Base-by-base conservation (phyloP, 2,888 invertebrate species). In the Eledone cirrhosa region DNA sequence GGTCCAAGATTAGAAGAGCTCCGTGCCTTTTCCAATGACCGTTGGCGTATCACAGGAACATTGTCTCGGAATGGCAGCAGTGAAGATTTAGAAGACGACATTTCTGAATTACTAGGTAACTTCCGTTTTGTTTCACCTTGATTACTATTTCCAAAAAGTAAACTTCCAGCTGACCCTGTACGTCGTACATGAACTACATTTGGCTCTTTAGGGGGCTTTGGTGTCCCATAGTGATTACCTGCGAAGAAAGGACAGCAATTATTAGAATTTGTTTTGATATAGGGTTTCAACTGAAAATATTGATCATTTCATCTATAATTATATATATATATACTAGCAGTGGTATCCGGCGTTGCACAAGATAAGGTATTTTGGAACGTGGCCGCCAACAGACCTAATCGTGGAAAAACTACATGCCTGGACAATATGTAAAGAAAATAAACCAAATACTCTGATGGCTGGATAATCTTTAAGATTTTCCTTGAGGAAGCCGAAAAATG, bases 1-100 rank as follows among this genome's bases (percentile, higher is more conserved):
- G 98, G 96, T 27, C 98, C 98, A 79, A 98, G 92, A 72, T 86
- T 85, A n/a, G 83, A 84, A 14, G 84, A 75, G 80, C 88, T 87
- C 59, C 87, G 87, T 2, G 88, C 86, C 24, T 83, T 83, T 80
- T 89, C 89, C 79, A 88, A 80, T 0, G 89, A 88, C 79, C 86
- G 87, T 77, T 88, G 88, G 53, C 89, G 78, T 13, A 82, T 82
- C 33, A 85, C 82, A 14, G 85, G 85, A 27, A 78, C 78, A 13
- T 83, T 77, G 69, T 86, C 87, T 33, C 80, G 82, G 19, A 84
- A 84, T 13, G 84, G 83, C 13, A 80, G 83, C 27, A 85, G 86
- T 14, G 86, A 85, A 31, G 85, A 85, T 65, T 78, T 78, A n/a
- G 83, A 82, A 41, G 83, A 91, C 86, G 92, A 90, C 53, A 92